Base-by-base conservation (phyloP, 2,888 invertebrate genomes). In the Rhagonycha fulva region DNA sequence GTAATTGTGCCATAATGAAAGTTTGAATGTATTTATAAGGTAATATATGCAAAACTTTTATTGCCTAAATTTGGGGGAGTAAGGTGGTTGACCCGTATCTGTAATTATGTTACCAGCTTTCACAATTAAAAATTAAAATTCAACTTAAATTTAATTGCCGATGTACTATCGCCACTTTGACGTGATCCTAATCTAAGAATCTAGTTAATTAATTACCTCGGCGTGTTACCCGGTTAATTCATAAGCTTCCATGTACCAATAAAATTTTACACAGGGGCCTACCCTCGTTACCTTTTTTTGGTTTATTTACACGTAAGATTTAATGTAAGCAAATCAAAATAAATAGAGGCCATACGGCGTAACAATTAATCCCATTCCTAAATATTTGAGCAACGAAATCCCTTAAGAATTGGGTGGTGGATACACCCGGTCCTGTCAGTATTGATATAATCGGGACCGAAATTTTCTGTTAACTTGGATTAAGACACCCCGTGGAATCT, bases 41-140 rank as follows among this genome's bases (percentile, higher is more conserved):
- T 32, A 32, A 67, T 72, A 60, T 66, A 67, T 72, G 63, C 63
- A 66, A 66, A 66, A 66, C 63, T 26, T 24, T n/a, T 19, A 66
- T 66, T 66, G 63, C 63, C n/a, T 19, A 66, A 23, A 66, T 71
- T 72, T 67, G 71, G 66, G 71, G 71, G 71, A 72, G 71, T 66
- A 71, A 66, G 71, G 71, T 72, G 24, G 71, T 72, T 72, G 71
- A 72, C 71, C 71, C 71, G 63, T 23, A 60, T 62, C 19, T 66
- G 24, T 66, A 14, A 66, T 66, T 66, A 24, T 24, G 19, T 62
- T 62, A 66, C 10, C 63, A 24, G 63, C 63, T 66, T 66, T 24
- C 12, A 19, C n/a, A 66, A 66, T 14, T 66, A 24, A 66, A n/a
- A 66, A 66, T 47, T n/a, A 47, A 47, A 47, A 28, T 28, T 28